Evolutionary conservation across 2,888 invertebrate species (phyloP), one percentile per base, ranked within the genome.

Genomic region (Lydus trimaculatus): DNA sequence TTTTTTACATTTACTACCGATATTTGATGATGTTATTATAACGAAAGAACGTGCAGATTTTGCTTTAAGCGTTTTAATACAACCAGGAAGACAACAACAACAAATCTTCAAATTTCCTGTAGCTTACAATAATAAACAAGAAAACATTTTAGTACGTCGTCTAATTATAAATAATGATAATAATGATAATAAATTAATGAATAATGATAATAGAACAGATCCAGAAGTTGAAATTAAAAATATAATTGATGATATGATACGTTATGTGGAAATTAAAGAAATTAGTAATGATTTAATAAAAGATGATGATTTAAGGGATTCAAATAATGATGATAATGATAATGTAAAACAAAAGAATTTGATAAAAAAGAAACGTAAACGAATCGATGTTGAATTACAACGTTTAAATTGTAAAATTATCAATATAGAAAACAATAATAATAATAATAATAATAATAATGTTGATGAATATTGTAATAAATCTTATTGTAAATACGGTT

Each of bases 391-490:
- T 7, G 92, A 92, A 83, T 82, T 92, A 69, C 87, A 86, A 65
- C 86, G 90, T 72, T 86, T 92, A 43, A 91, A 89, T 83, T 91
- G 91, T 9, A 91, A 90, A 69, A 88, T 92, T 36, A 90, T 92
- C 64, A 88, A 88, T 78, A 85, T 85, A 4, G 80, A 81, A 48
- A 76, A 80, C 8, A 78, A 79, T 48, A 82, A 81, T 23, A 72
- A 85, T 78, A 72, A 70, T 0, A 76, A 80, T 8, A 78, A 79
- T 20, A 92, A 92, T 78, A 72, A 70, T 0, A 76, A 80, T 8
- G 78, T 79, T 43, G 74, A 74, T 33, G 69, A 76, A 36, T 69
- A 71, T 20, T 92, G 92, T 78, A 72, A 70, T 0, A 89, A 91
- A 75, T 84, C 85, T 7, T 86, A 82, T 80, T 93, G 93, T 78